Conservation (phyloP, 1,140 invertebrate genomes). For the Drosophila lini region DNA sequence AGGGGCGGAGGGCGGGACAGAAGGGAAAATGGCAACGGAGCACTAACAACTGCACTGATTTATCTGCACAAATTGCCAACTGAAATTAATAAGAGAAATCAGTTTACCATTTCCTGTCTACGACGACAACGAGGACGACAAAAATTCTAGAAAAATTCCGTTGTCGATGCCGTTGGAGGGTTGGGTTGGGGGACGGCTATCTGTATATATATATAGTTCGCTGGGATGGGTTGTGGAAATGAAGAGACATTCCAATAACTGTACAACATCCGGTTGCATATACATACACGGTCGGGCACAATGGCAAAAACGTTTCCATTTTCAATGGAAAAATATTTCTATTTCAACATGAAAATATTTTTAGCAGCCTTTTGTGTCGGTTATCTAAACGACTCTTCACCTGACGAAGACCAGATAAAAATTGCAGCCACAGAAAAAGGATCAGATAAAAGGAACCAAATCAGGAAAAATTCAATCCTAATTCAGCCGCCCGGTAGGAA, state of each 20-base stretch:
- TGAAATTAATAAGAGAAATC: conserved; percentile 79
- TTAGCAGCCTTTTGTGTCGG: conserved; percentile 61
- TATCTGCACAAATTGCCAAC: conserved; percentile 74
- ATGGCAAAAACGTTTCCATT: conserved; percentile 75
- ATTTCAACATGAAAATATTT: conserved; percentile 78
- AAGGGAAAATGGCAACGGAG: conserved; percentile 13
- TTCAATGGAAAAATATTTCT: conserved; percentile 77
- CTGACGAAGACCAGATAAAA: conserved; percentile 65
- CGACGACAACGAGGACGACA: conserved; percentile 30
- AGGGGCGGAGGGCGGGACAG: neutral
- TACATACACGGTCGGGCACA: conserved; percentile 51
- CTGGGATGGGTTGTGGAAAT: conserved; percentile 18
- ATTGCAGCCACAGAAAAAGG: conserved; percentile 32
- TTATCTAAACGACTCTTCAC: conserved; percentile 68
- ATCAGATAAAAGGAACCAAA: conserved; percentile 36
- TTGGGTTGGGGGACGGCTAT: neutral
- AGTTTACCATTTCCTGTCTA: conserved; percentile 76
- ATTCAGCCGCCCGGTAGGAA: conserved; percentile 60
- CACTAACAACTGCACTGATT: conserved; percentile 55
- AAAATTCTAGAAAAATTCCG: conserved; percentile 67
- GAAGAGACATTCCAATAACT: conserved; percentile 77
- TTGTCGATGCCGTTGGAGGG: conserved; percentile 44
- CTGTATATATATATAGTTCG: neutral
- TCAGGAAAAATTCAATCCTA: conserved; percentile 73
- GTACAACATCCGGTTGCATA: conserved; percentile 71